A percentile compares a stretch with the other conserved stretches of the same genome.
Conservation (phyloP, 2,797 vertebrate genomes). For the Mionectes olivaceus region DNA sequence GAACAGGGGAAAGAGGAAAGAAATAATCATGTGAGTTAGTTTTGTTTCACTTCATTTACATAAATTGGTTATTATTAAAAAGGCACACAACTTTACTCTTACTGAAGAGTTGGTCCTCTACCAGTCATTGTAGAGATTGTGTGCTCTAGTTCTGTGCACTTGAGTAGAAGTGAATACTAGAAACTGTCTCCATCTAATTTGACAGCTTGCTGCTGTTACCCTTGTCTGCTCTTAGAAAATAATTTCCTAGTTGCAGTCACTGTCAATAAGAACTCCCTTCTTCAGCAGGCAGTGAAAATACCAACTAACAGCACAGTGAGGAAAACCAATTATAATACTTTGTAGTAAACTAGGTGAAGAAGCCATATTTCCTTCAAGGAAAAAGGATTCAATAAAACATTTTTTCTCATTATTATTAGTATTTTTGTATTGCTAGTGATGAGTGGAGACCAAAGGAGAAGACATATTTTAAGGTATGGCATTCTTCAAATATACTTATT, state of each 20-base stretch:
- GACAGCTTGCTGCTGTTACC: background rate
- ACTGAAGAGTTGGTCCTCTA: background rate
- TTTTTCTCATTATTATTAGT: background rate
- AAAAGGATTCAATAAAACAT: background rate
- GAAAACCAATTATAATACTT: background rate
- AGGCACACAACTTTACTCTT: background rate
- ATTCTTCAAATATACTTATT: background rate
- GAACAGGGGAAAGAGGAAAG: fast-evolving
- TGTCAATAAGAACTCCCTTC: background rate
- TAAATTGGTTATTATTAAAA: background rate
- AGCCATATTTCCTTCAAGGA: background rate
- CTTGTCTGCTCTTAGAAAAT: background rate
- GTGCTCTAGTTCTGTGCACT: background rate
- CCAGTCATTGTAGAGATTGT: background rate
- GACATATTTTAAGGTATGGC: background rate
- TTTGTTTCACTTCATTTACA: background rate
- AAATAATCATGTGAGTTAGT: background rate
- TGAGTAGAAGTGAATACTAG: background rate
- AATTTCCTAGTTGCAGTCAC: background rate
- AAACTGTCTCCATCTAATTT: background rate
- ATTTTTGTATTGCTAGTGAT: background rate
- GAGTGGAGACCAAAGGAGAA: background rate
- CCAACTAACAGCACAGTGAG: background rate
- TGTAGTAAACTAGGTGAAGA: background rate
- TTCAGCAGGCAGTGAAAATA: background rate